phyloP scores from a whole-genome alignment of 2,113 vertebrate genomes.

The Callaeas wilsoni region DNA sequence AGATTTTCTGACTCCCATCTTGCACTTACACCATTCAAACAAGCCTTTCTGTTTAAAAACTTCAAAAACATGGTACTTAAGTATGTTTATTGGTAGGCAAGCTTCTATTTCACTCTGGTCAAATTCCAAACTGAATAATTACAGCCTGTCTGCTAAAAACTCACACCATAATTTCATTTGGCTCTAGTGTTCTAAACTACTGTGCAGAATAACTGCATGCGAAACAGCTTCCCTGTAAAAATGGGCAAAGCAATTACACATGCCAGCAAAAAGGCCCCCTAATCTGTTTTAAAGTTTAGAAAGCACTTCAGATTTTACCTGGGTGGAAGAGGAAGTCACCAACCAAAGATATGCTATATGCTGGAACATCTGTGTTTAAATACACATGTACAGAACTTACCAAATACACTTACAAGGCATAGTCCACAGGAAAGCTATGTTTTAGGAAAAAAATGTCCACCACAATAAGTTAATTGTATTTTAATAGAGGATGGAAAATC shows the following conservation, averaged over 20 bases:
- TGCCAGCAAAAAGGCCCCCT: neutral
- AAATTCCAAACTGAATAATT: constrained; percentile 63
- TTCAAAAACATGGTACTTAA: constrained; percentile 37
- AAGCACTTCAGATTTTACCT: neutral
- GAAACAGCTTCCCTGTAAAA: constrained; percentile 2
- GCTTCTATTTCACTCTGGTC: constrained; percentile 57
- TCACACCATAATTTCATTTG: constrained; percentile 49
- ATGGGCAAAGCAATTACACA: neutral
- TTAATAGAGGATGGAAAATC: neutral
- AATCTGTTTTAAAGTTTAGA: neutral
- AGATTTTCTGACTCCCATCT: neutral
- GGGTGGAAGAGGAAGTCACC: neutral
- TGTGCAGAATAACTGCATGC: neutral
- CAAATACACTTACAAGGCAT: neutral
- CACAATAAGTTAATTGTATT: neutral
- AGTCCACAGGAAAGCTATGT: neutral
- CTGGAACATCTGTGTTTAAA: neutral
- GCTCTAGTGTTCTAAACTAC: neutral
- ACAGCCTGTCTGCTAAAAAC: constrained; percentile 46
- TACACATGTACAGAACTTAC: neutral
- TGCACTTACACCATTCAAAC: neutral
- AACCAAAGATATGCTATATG: neutral
- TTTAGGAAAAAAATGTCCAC: neutral
- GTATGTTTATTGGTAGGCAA: constrained; percentile 43
- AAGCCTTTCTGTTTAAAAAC: constrained; percentile 31